phyloP scores from a whole-genome alignment of 2,113 vertebrate species.

The Casuarius casuarius region DNA sequence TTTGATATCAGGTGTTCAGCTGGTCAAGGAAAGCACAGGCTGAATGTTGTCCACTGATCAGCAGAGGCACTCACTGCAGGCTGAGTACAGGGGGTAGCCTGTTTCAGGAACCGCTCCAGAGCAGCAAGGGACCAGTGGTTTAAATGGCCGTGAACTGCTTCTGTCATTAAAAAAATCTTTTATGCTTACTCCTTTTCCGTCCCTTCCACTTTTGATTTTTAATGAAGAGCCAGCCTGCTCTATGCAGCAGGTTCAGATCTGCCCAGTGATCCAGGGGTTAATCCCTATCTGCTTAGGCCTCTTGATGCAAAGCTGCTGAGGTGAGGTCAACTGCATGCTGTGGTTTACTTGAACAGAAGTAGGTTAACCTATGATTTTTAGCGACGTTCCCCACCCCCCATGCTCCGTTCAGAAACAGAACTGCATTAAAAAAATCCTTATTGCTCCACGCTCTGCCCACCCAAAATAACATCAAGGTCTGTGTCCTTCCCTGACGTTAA shows the following conservation, averaged over 20 bases:
- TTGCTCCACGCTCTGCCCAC: accelerated
- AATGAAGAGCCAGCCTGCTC: neutral
- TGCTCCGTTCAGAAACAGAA: neutral
- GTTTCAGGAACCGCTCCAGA: neutral
- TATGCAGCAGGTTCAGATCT: neutral
- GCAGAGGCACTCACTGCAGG: neutral
- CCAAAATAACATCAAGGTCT: neutral
- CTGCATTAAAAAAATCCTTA: neutral
- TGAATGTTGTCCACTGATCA: neutral
- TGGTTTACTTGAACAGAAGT: neutral
- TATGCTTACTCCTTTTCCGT: neutral
- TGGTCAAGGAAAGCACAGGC: neutral
- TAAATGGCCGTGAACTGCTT: neutral
- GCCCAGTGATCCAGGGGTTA: neutral
- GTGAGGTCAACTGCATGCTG: neutral
- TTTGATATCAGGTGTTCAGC: neutral
- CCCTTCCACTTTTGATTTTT: neutral
- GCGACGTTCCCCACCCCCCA: neutral
- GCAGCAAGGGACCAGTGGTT: neutral
- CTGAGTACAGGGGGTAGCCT: neutral
- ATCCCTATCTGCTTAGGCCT: neutral
- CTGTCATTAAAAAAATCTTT: neutral
- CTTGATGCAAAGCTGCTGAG: neutral
- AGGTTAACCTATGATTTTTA: neutral
- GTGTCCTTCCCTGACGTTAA: neutral